A percentile compares a stretch with the other conserved stretches of the same genome.
Conservation (phyloP, 2,888 invertebrate species). For the Drosophila peninsularis region DNA sequence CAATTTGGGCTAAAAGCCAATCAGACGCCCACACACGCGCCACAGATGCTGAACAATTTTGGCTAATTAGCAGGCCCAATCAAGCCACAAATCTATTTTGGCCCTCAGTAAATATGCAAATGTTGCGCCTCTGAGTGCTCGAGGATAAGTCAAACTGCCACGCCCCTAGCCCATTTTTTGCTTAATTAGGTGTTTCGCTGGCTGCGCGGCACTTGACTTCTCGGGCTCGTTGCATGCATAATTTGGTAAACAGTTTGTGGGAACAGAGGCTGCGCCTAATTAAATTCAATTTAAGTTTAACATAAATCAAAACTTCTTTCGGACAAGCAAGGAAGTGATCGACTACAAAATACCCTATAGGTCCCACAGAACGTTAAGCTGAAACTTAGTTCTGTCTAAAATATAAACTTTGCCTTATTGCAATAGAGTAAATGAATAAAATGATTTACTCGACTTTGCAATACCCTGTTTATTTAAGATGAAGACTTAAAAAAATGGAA, state of each 20-base stretch:
- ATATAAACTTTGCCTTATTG: too few relatives aligned
- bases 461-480: too few relatives aligned
- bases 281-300: conserved; percentile 59
- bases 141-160: not conserved
- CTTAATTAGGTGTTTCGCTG: conserved; percentile 32
- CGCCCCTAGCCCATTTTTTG: not conserved
- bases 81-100: conserved; percentile 16
- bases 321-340: not conserved
- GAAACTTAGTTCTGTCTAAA: not conserved
- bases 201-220: conserved; percentile 24
- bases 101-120: conserved; percentile 9
- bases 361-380: not conserved
- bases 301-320: conserved; percentile 47
- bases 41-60: conserved; percentile 6
- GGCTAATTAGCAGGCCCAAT: conserved; percentile 7
- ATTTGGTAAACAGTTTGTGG: conserved; percentile 46
- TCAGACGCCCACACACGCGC: conserved; percentile 3
- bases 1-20: conserved; percentile 42
- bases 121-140: not conserved
- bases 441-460: too few relatives aligned
- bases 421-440: too few relatives aligned
- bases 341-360: conserved; percentile 4
- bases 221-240: conserved; percentile 50
- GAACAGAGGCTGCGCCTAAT: conserved; percentile 42
- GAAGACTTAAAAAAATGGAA: too few relatives aligned